Evolutionary conservation across 2,888 invertebrate genomes (phyloP).

Genomic region (Scaptodrosophila latifasciaeformis): DNA sequence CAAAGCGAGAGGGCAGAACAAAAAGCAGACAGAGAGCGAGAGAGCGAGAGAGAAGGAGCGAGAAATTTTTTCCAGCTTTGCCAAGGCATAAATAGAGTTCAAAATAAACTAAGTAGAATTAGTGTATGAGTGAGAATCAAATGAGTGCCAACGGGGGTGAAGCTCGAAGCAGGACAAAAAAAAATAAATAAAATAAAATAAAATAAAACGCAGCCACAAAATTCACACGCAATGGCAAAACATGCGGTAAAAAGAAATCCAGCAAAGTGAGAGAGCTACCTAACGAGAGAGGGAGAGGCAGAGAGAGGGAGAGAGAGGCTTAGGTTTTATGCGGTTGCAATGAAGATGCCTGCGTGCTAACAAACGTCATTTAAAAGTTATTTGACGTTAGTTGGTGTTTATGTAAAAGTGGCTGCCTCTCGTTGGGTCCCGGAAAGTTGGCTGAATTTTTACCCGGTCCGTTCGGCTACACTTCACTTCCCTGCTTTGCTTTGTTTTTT

Average conservation of each 20-base stretch:
- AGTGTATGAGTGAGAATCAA: slow-evolving; percentile 2
- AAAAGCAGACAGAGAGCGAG: neutral
- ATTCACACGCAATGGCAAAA: slow-evolving; percentile 56
- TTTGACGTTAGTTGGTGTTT: slow-evolving; percentile 65
- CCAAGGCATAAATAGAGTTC: slow-evolving; percentile 63
- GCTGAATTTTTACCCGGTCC: neutral
- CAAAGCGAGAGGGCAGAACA: neutral
- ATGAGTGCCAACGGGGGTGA: neutral
- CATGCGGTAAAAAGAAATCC: neutral
- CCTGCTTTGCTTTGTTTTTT: too few relatives aligned
- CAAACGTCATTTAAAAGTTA: slow-evolving; percentile 68
- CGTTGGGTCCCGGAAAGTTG: too few relatives aligned
- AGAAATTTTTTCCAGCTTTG: slow-evolving; percentile 43
- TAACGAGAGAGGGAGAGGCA: too few relatives aligned
- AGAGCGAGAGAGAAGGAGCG: too few relatives aligned
- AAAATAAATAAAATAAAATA: neutral
- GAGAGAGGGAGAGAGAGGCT: too few relatives aligned
- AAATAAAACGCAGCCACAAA: slow-evolving; percentile 14
- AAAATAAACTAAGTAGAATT: slow-evolving; percentile 60
- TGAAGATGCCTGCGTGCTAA: slow-evolving; percentile 31
- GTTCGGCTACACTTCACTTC: neutral
- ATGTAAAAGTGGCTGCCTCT: slow-evolving; percentile 51
- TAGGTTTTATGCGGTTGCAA: neutral
- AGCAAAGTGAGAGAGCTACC: neutral
- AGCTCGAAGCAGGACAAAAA: neutral